Conservation (phyloP, 2,797 vertebrate genomes). For the Lepidocolaptes lacrymiger region DNA sequence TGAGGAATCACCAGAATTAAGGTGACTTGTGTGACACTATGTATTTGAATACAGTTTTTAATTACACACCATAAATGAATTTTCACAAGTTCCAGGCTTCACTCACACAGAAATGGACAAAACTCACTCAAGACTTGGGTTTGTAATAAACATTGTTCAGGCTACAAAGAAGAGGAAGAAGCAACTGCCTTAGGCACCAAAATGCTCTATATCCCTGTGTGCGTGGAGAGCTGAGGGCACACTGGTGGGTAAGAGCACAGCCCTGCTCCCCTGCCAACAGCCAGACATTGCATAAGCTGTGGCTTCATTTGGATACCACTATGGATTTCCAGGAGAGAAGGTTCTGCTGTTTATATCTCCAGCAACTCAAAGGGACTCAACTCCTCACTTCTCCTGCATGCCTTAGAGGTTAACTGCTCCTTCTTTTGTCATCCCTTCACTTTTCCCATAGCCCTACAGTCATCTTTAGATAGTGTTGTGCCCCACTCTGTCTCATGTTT, state of each 20-base stretch:
- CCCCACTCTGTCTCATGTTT: not conserved
- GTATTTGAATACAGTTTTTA: not conserved
- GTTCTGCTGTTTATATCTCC: not conserved
- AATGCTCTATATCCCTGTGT: not conserved
- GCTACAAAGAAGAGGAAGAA: not conserved
- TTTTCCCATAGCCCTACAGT: not conserved
- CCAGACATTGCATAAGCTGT: not conserved
- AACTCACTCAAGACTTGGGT: not conserved
- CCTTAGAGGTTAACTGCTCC: not conserved
- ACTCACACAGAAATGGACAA: not conserved
- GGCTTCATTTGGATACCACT: not conserved
- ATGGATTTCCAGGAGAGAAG: not conserved
- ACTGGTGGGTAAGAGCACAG: not conserved
- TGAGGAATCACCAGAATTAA: not conserved
- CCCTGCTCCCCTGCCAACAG: not conserved
- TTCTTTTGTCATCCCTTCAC: not conserved
- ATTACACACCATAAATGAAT: not conserved
- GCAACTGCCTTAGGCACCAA: not conserved
- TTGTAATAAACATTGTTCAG: not conserved
- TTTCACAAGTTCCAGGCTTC: not conserved
- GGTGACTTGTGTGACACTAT: not conserved
- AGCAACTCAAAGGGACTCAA: not conserved
- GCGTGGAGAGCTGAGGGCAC: accelerated
- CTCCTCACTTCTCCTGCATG: not conserved
- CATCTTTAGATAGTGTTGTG: not conserved